A percentile compares a stretch with the other conserved stretches of the same genome.
phyloP scores from a whole-genome alignment of 2,888 invertebrate genomes.

The Syrista parreyssii region DNA sequence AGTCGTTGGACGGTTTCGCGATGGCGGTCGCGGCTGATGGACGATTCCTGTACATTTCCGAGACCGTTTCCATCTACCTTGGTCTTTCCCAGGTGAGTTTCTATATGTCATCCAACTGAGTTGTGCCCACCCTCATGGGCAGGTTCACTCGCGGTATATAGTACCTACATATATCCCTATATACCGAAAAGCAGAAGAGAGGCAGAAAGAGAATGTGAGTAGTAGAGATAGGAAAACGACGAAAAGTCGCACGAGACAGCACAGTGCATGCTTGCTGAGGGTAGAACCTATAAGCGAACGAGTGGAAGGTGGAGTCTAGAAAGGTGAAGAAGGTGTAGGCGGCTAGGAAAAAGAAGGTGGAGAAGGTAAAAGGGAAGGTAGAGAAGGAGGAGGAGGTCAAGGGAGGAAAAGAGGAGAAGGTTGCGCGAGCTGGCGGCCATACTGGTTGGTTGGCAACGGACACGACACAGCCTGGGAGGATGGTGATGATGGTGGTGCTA shows the following conservation, averaged over 20 bases:
- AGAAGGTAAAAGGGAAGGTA: constrained; percentile 22
- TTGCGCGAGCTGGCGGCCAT: constrained; percentile 61
- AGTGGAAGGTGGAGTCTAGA: constrained; percentile 28
- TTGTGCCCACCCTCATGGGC: constrained; percentile 16
- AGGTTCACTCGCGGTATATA: constrained; percentile 14
- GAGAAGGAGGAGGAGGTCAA: constrained; percentile 42
- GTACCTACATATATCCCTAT: constrained; percentile 14
- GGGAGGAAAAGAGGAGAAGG: constrained; percentile 51
- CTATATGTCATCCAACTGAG: constrained; percentile 27
- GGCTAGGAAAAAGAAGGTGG: constrained; percentile 29
- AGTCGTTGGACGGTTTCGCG: constrained; percentile 98
- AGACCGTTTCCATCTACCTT: constrained; percentile 99
- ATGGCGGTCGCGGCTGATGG: constrained; percentile 96
- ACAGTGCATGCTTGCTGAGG: constrained; percentile 34
- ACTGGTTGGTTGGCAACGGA: constrained; percentile 54
- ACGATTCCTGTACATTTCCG: constrained; percentile 98
- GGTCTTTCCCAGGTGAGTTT: constrained; percentile 96
- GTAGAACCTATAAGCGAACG: constrained; percentile 36
- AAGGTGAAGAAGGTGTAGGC: constrained; percentile 25
- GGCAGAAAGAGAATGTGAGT: constrained; percentile 10
- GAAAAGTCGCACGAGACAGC: constrained; percentile 34
- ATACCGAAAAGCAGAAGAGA: constrained; percentile 17
- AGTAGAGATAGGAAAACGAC: constrained; percentile 27
- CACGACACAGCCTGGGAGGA: constrained; percentile 45
- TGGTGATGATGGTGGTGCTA: constrained; percentile 25